Evolutionary conservation across 2,797 vertebrate genomes (phyloP).

Genomic region (Danionella dracula): DNA sequence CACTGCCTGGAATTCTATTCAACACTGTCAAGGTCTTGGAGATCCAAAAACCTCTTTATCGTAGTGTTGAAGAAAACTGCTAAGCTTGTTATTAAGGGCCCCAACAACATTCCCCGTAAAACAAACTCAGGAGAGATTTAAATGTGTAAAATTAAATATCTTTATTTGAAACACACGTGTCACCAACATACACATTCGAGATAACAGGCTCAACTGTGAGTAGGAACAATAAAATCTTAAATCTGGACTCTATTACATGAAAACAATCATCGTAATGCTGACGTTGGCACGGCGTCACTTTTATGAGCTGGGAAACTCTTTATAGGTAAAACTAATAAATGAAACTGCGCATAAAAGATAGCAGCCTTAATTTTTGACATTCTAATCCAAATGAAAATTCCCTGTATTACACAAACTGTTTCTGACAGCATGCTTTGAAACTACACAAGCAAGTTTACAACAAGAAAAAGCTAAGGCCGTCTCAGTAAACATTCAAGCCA

Average conservation of each 20-base stretch:
- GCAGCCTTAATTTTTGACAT: conserved; percentile 31
- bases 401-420: background rate
- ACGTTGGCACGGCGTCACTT: background rate
- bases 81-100: too few species aligned
- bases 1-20: background rate
- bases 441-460: conserved; percentile 12
- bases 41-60: background rate
- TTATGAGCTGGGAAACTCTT: background rate
- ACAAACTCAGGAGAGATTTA: too few species aligned
- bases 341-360: conserved; percentile 15
- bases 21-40: background rate
- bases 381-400: background rate
- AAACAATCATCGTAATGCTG: background rate
- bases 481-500: conserved; percentile 7
- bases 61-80: background rate
- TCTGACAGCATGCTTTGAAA: background rate
- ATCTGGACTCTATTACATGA: background rate
- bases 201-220: conserved; percentile 39
- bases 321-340: background rate
- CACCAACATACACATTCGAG: conserved; percentile 45
- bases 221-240: conserved; percentile 1
- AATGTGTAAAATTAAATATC: conserved; percentile 54
- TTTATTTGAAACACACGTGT: conserved; percentile 55
- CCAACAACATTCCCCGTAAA: too few species aligned
- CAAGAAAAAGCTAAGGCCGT: conserved; percentile 1